Base-by-base conservation (phyloP, 1,140 invertebrate genomes). In the Drosophila ogumai region DNA sequence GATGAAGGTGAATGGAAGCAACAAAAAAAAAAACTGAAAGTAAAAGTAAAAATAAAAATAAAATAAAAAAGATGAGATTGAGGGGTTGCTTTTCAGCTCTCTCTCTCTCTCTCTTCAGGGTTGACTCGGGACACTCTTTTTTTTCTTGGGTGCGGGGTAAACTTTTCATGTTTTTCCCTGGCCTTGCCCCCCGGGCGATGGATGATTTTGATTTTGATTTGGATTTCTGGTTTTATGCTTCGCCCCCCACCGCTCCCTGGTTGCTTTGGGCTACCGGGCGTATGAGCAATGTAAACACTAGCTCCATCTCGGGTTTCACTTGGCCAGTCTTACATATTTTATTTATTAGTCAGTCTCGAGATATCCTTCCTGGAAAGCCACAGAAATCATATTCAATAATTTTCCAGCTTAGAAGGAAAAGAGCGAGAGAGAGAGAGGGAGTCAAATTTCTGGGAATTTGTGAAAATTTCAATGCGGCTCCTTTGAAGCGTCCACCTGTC, bases 131-230 rank as follows among this genome's bases (percentile, higher is more conserved):
- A 44, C 55, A 55, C 52, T 55, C 58, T 32, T 32, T 31, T 31
- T 36, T 25, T 19, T 25, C 8, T 47, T 34, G 47, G 61, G 46
- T 34, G 32, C 19, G 49, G 49, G 38, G 49, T 57, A 58, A 72
- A 71, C 54, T 59, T 73, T 72, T 73, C 69, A 73, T 72, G 69
- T 73, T 73, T 69, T 56, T 44, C 13, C 34, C 58, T 31, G 38
- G 31, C 19, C 32, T 43, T n/a, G 34, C 6, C 8, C 12, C 49
- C 22, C 41, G 40, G 66, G 68, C 68, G 9, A 71, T 71, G 68
- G 67, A 58, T 72, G 66, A 72, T 72, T 71, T 56, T 71, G 50
- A 71, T 71, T 61, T 60, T 66, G 43, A 46, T 61, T 71, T 71
- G 43, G 67, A 57, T 66, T 66, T 47, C 22, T 65, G 19, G 41